These are phyloP conservation scores for Musca vetustissima DNA, from an alignment of 1,140 invertebrate genomes.

Conservation along the genomic window DNA sequence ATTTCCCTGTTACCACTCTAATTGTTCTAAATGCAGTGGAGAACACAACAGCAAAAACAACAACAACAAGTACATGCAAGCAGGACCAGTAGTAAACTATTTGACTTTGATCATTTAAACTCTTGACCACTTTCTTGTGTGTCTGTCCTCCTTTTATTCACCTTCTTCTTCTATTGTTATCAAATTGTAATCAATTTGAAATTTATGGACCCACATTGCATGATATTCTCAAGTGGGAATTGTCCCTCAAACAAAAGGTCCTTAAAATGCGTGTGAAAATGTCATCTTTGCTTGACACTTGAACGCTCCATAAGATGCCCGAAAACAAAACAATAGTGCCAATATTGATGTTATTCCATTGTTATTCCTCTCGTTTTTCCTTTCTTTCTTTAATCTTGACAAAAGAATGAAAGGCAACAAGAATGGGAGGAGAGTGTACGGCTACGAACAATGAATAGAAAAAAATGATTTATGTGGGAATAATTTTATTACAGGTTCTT, in stretches of 20 bases:
- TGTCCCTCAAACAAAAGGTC: neutral
- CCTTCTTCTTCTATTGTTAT: neutral
- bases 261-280: constrained; percentile 17
- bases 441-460: too few species aligned
- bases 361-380: too few species aligned
- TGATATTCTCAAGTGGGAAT: constrained; percentile 6
- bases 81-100: neutral
- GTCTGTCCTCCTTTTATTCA: neutral
- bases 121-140: neutral
- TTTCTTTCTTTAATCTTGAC: too few species aligned
- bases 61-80: neutral
- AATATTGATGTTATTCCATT: neutral
- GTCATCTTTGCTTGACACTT: constrained; percentile 1
- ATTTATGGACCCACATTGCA: neutral
- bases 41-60: neutral
- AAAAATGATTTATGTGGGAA: constrained; percentile 18
- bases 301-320: neutral
- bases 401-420: too few species aligned
- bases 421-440: too few species aligned
- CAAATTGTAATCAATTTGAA: too few species aligned
- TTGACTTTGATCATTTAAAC: neutral
- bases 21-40: neutral
- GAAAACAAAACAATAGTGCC: neutral
- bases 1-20: too few species aligned
- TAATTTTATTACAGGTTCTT: neutral